Conservation (phyloP, 2,113 vertebrate species). For the Pachycephala philippinensis region DNA sequence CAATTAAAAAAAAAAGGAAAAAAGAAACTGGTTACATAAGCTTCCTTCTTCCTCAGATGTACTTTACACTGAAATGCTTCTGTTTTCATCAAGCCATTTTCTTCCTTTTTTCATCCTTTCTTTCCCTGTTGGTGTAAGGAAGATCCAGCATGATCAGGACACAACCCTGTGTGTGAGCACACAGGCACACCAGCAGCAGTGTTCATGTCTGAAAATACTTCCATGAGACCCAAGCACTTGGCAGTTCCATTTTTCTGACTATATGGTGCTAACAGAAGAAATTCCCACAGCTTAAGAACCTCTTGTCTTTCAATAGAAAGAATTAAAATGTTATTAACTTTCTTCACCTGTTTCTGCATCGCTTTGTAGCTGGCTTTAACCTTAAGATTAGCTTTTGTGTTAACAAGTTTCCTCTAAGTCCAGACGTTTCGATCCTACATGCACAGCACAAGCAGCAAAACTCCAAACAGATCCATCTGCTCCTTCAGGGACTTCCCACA, state of each 20-base stretch:
- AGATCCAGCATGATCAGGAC: background rate
- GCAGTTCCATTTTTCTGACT: background rate
- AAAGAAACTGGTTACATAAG: fast-evolving
- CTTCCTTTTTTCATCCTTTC: background rate
- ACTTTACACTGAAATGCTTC: background rate
- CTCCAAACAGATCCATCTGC: background rate
- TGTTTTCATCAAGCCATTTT: background rate
- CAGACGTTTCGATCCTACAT: background rate
- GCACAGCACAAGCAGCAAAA: background rate
- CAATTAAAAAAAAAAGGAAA: background rate
- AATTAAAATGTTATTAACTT: background rate
- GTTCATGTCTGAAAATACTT: background rate
- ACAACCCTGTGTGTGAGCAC: background rate
- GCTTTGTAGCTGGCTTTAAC: background rate
- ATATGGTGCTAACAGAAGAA: background rate
- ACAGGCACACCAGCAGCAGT: fast-evolving
- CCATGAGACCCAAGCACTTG: fast-evolving
- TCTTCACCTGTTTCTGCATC: background rate
- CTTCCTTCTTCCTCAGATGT: background rate
- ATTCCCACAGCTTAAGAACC: background rate
- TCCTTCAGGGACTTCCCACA: background rate
- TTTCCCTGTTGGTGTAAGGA: background rate
- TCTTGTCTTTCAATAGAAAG: background rate
- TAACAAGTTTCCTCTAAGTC: background rate
- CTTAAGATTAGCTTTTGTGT: background rate